Evolutionary conservation across 2,113 vertebrate genomes (phyloP).

Genomic region (Cyphomyrus plagiostoma): DNA sequence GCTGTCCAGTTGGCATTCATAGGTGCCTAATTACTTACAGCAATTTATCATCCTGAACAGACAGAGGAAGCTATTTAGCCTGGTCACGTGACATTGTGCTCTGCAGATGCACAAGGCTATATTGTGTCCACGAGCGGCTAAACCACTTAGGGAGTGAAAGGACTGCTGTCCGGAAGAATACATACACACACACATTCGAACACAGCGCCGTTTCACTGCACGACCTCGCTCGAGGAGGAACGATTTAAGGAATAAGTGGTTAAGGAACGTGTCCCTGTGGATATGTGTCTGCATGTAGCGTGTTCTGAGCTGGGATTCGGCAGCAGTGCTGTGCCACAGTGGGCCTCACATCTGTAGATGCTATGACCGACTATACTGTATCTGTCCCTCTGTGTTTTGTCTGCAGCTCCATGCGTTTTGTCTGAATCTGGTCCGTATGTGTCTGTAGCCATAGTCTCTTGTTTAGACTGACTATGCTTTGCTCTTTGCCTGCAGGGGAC

Average conservation of each 20-base stretch:
- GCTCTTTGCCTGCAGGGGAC: slow-evolving; percentile 40
- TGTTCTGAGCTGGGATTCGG: neutral
- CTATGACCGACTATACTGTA: neutral
- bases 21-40: slow-evolving; percentile 2
- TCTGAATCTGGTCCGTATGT: neutral
- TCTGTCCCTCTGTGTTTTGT: neutral
- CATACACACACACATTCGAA: neutral
- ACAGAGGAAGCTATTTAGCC: neutral
- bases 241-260: too few relatives aligned
- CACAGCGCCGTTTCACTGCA: neutral
- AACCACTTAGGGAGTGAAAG: neutral
- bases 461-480: slow-evolving; percentile 2
- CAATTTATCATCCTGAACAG: neutral
- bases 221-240: neutral
- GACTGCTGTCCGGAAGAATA: neutral
- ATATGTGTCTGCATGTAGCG: neutral
- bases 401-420: neutral
- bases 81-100: neutral
- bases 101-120: neutral
- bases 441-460: neutral
- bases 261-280: neutral
- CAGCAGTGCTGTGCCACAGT: neutral
- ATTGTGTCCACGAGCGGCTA: neutral
- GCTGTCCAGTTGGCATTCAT: neutral
- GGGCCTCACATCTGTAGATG: too few relatives aligned